A percentile compares a stretch with the other conserved stretches of the same genome.
Conservation (phyloP, 2,888 invertebrate species). For the Agapetus fuscipes region DNA sequence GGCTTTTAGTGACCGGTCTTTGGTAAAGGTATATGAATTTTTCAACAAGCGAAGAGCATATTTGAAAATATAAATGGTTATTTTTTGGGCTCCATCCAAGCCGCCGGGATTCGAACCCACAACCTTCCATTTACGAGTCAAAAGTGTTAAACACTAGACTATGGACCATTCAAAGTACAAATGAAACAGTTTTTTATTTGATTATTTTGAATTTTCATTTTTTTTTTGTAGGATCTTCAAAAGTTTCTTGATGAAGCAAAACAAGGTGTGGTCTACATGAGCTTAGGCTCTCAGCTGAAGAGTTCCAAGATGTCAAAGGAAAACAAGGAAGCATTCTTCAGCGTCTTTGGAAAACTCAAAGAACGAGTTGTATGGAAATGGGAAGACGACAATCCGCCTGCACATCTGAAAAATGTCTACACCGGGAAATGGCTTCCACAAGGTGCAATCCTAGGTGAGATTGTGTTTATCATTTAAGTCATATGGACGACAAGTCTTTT, state of each 20-base stretch:
- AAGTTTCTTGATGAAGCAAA: slow-evolving; percentile 32
- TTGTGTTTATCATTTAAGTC: not conserved
- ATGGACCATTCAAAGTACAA: too few species aligned
- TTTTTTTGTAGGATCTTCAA: slow-evolving; percentile 27
- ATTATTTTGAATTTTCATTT: too few species aligned
- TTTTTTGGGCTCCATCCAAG: too few species aligned
- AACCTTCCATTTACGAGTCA: too few species aligned
- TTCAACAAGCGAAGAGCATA: too few species aligned
- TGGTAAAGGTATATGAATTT: too few species aligned
- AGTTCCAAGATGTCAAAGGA: slow-evolving; percentile 33
- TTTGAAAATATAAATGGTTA: too few species aligned
- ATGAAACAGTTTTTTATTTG: too few species aligned
- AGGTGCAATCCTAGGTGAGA: slow-evolving; percentile 34
- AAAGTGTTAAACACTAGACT: too few species aligned
- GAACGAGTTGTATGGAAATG: slow-evolving; percentile 41
- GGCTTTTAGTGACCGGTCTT: too few species aligned
- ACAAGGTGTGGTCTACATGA: slow-evolving; percentile 39
- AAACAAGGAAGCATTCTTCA: slow-evolving; percentile 30
- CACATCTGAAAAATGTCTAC: slow-evolving; percentile 36
- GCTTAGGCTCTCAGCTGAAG: slow-evolving; percentile 38
- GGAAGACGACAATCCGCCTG: slow-evolving; percentile 33
- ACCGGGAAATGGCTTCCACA: slow-evolving; percentile 49
- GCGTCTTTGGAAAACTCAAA: slow-evolving; percentile 32
- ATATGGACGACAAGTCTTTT: too few species aligned
- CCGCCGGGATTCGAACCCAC: too few species aligned